phyloP scores from a whole-genome alignment of 2,113 vertebrate species.

The Rousettus leschenaultii region DNA sequence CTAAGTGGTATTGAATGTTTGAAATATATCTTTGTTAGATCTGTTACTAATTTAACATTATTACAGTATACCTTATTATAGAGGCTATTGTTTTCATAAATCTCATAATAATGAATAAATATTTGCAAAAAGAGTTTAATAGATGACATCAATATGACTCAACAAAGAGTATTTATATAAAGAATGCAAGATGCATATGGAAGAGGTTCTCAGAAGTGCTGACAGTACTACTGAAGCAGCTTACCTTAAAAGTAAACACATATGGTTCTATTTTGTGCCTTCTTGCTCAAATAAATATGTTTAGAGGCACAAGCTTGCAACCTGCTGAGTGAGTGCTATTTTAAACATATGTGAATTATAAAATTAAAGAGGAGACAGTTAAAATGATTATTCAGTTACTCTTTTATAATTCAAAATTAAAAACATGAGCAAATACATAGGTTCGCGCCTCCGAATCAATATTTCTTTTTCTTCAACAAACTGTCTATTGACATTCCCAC shows the following conservation, averaged over 20 bases:
- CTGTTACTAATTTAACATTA: conserved; percentile 57
- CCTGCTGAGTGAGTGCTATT: conserved; percentile 78
- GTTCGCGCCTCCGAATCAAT: not conserved
- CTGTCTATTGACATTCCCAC: not conserved
- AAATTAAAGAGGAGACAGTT: conserved; percentile 37
- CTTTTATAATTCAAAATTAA: conserved; percentile 36
- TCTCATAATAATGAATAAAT: conserved; percentile 53
- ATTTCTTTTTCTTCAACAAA: not conserved
- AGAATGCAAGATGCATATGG: conserved; percentile 64
- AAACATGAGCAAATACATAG: not conserved
- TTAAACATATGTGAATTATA: conserved; percentile 75
- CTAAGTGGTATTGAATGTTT: not conserved
- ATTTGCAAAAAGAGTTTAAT: conserved; percentile 43
- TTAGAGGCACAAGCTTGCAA: conserved; percentile 76
- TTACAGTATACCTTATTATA: conserved; percentile 23
- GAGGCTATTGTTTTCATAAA: conserved; percentile 57
- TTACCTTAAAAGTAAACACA: conserved; percentile 82
- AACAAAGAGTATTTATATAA: conserved; percentile 69
- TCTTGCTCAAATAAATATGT: conserved; percentile 77
- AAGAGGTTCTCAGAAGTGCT: conserved; percentile 71
- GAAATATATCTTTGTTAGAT: conserved; percentile 28
- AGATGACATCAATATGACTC: conserved; percentile 76
- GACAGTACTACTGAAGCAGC: conserved; percentile 77
- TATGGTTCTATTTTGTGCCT: conserved; percentile 79
- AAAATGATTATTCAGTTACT: not conserved